Conservation (phyloP, 2,888 invertebrate species). For the Acrocyrtus sp. region DNA sequence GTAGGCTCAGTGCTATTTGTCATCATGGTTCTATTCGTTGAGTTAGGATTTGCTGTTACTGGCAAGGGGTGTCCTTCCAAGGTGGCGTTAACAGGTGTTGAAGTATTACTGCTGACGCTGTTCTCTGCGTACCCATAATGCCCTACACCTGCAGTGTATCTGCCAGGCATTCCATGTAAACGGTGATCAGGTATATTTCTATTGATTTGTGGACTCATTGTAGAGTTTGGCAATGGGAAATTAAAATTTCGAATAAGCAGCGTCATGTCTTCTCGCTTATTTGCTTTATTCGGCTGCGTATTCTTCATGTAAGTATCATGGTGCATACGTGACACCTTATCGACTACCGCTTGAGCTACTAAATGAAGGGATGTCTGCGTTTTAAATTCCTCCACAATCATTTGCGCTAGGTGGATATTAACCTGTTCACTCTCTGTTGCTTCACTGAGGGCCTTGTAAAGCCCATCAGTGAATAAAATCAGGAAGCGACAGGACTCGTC, state of each 20-base stretch:
- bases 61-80: constrained; percentile 37
- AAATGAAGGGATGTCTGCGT: constrained; percentile 81
- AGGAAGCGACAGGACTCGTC: constrained; percentile 85
- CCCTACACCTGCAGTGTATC: not conserved
- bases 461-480: constrained; percentile 84
- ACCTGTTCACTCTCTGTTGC: constrained; percentile 81
- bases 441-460: constrained; percentile 86
- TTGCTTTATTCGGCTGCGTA: constrained; percentile 66
- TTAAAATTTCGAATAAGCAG: constrained; percentile 88
- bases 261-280: constrained; percentile 84
- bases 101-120: constrained; percentile 24
- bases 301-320: constrained; percentile 63
- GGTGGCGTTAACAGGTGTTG: constrained; percentile 55
- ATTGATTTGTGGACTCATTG: constrained; percentile 65
- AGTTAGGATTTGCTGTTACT: constrained; percentile 1
- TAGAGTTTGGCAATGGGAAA: constrained; percentile 76
- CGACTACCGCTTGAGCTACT: constrained; percentile 77
- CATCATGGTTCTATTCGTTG: constrained; percentile 5
- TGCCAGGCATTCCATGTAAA: too few species aligned
- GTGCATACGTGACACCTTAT: constrained; percentile 66
- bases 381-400: constrained; percentile 84
- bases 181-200: constrained; percentile 28
- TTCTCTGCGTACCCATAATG: not conserved
- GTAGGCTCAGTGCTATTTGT: constrained; percentile 53
- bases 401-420: constrained; percentile 81